Evolutionary conservation across 2,113 vertebrate species (phyloP), one percentile per base, ranked within the genome.

Genomic region (Peucedramus taeniatus): DNA sequence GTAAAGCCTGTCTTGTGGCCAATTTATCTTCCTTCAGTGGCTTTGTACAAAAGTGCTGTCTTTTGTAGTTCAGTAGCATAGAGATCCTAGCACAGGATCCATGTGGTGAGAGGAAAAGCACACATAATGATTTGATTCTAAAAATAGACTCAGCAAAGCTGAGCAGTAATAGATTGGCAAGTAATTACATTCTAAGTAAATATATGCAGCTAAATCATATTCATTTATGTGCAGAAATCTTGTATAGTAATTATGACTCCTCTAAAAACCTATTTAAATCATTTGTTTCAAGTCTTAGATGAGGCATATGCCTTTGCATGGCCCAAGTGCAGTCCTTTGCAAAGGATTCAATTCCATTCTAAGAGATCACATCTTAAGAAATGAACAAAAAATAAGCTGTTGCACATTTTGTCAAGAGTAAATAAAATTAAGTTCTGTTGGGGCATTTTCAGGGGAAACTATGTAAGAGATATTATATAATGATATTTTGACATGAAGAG

Each of bases 181-280:
- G 83, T 89, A 95, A 96, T 96, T 90, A 60, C 31, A 60, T 77
- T 78, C 79, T 33, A 45, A 87, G 35, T 65, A 68, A 93, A 95
- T 95, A 79, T 74, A 95, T 83, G 82, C 87, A 96, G 85, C 80
- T 90, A 93, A 94, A 94, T 94, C 72, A 82, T 75, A 88, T 77
- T 90, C 64, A 86, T 26, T 88, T 88, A 66, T 35, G 68, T 63
- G 64, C 47, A 64, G 88, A 94, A 93, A 69, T 47, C 60, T 87
- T 74, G 70, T 56, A 83, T 28, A 83, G 85, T 59, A 96, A 95
- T 93, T 95, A 82, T 47, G 35, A 85, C 35, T 88, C 68, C 86
- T 80, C 86, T 75, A 60, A 90, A 96, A 82, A 39, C 15, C 51
- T 80, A 68, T 93, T 90, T 87, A 92, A 93, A 80, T 90, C 0